Percentiles rank a stretch among this genome's conserved stretches.
Conservation (phyloP, 2,797 vertebrate species). For the Anolis apletophallus region DNA sequence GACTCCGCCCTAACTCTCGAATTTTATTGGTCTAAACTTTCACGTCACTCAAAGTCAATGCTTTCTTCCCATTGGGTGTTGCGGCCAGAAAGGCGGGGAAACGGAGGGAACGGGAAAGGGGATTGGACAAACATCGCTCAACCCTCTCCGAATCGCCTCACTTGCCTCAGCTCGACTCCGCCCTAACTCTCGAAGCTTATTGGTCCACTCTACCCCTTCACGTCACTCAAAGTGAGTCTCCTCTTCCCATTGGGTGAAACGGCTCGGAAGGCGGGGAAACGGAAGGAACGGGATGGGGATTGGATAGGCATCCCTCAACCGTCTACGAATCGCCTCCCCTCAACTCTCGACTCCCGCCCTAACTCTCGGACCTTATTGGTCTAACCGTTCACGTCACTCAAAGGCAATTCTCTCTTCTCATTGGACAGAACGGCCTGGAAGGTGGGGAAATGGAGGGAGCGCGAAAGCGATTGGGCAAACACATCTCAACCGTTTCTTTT, state of each 20-base stretch:
- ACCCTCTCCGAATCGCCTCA: too few species aligned
- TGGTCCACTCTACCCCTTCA: too few species aligned
- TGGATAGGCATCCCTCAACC: too few species aligned
- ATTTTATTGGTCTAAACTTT: too few species aligned
- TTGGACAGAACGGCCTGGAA: fast-evolving
- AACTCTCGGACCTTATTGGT: constrained; percentile 8
- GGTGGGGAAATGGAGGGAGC: neutral
- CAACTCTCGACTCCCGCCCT: too few species aligned
- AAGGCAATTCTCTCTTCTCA: fast-evolving
- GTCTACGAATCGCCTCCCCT: too few species aligned
- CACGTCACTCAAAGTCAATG: neutral
- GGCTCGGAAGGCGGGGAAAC: too few species aligned
- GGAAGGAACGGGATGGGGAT: neutral
- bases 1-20: neutral
- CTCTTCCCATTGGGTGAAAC: neutral
- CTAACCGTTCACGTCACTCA: neutral
- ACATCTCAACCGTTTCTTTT: too few species aligned
- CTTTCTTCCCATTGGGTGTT: neutral
- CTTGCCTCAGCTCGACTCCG: too few species aligned
- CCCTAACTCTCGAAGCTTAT: too few species aligned
- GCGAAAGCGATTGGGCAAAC: neutral
- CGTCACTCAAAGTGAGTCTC: neutral
- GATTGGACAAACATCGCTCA: too few species aligned
- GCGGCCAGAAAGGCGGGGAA: too few species aligned
- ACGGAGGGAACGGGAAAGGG: neutral